Evolutionary conservation across 37 sponge, comb jelly and placozoan genomes (phyloP).

Genomic region (Spongia lamella): DNA sequence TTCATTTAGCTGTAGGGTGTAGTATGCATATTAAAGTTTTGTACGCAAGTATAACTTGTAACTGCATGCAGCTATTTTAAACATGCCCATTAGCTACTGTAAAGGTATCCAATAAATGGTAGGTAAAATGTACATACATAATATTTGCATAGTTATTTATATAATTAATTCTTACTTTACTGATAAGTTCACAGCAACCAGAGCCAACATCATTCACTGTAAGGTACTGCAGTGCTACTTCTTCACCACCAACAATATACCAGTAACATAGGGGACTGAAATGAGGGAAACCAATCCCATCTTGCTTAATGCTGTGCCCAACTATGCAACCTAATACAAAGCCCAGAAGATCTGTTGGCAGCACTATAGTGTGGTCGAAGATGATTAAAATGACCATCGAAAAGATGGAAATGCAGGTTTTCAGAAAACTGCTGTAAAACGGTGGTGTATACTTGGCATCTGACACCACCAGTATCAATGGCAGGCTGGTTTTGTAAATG

Average conservation of each 20-base stretch:
- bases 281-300: slow-evolving; percentile 43
- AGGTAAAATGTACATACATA: too few relatives aligned
- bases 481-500: slow-evolving; percentile 3
- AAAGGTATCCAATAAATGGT: too few relatives aligned
- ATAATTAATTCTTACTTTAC: too few relatives aligned
- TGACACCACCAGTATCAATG: slow-evolving; percentile 35
- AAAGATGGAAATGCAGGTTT: slow-evolving; percentile 9
- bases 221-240: too few relatives aligned
- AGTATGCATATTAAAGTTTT: too few relatives aligned
- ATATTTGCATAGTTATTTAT: too few relatives aligned
- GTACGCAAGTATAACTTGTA: too few relatives aligned
- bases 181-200: too few relatives aligned
- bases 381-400: slow-evolving; percentile 19
- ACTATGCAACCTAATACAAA: slow-evolving; percentile 19
- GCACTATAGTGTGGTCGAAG: slow-evolving; percentile 10
- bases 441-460: slow-evolving; percentile 17
- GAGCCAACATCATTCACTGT: too few relatives aligned
- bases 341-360: slow-evolving; percentile 11
- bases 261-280: slow-evolving; percentile 23
- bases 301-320: slow-evolving; percentile 30
- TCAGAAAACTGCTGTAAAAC: slow-evolving; percentile 1
- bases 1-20: too few relatives aligned
- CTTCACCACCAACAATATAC: slow-evolving; percentile 39
- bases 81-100: too few relatives aligned
- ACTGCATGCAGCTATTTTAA: too few relatives aligned